phyloP scores from a whole-genome alignment of 2,113 vertebrate species.

The Epinephelus cyanopodus region DNA sequence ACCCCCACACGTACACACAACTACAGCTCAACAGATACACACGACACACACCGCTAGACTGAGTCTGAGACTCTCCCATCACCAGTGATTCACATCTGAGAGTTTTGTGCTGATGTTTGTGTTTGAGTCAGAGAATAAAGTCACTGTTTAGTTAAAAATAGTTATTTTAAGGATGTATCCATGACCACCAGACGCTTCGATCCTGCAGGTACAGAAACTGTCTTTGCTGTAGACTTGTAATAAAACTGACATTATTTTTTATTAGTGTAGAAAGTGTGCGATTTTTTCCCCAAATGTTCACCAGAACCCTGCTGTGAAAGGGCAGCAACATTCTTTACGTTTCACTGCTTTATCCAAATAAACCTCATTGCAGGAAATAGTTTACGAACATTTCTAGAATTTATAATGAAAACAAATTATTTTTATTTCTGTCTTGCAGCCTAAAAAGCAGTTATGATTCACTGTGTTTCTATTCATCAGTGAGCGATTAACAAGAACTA shows the following conservation, averaged over 20 bases:
- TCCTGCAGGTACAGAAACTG: not conserved
- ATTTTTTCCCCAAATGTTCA: no score
- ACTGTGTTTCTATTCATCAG: not conserved
- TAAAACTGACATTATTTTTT: not conserved
- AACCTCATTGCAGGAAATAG: not conserved
- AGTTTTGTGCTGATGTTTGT: slow-evolving; percentile 1
- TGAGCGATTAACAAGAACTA: not conserved
- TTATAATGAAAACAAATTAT: not conserved
- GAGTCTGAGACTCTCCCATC: slow-evolving; percentile 28
- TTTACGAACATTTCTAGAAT: not conserved
- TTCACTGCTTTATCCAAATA: not conserved
- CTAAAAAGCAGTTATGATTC: no score
- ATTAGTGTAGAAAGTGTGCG: not conserved
- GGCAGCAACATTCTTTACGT: not conserved
- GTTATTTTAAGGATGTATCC: not conserved
- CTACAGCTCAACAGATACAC: slow-evolving; percentile 35
- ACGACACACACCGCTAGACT: slow-evolving; percentile 36
- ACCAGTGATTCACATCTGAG: slow-evolving; percentile 17
- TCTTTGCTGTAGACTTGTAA: not conserved
- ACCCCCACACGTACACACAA: slow-evolving; percentile 10
- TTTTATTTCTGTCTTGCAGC: no score
- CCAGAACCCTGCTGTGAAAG: not conserved
- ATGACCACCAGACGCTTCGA: not conserved
- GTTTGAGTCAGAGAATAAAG: not conserved
- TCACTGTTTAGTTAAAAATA: not conserved